phyloP scores from a whole-genome alignment of 2,113 vertebrate genomes.

The human region DNA sequence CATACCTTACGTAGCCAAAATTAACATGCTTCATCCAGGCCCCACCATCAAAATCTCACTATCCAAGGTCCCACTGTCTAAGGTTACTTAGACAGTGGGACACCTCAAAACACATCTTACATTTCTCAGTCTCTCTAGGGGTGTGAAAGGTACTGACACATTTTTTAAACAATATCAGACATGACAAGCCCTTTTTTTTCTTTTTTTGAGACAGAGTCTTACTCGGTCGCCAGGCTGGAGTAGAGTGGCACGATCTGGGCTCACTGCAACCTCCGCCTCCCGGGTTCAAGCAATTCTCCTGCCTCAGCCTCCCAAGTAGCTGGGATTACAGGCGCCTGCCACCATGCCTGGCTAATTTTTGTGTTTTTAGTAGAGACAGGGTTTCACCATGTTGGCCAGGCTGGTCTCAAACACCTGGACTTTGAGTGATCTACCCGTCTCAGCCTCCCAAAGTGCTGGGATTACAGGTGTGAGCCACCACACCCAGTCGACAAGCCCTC shows the following conservation, averaged over 20 bases:
- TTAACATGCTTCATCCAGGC: background rate
- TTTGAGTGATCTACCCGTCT: too few species aligned
- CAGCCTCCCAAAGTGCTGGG: background rate
- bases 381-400: too few species aligned
- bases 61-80: background rate
- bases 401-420: too few species aligned
- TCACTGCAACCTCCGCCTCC: too few species aligned
- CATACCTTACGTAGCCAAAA: background rate
- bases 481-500: background rate
- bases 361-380: too few species aligned
- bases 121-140: background rate
- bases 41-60: background rate
- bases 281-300: too few species aligned
- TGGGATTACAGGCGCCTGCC: too few species aligned
- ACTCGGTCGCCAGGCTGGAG: background rate
- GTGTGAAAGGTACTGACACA: background rate
- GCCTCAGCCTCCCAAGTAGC: too few species aligned
- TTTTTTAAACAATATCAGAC: slow-evolving; percentile 19
- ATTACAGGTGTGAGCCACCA: background rate
- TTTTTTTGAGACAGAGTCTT: background rate
- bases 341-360: too few species aligned
- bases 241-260: too few species aligned
- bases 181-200: background rate
- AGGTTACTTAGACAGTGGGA: background rate
- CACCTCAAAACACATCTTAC: background rate